Evolutionary conservation across 1,140 invertebrate species (phyloP), one percentile per base, ranked within the genome.

Genomic region (Philaenus spumarius): DNA sequence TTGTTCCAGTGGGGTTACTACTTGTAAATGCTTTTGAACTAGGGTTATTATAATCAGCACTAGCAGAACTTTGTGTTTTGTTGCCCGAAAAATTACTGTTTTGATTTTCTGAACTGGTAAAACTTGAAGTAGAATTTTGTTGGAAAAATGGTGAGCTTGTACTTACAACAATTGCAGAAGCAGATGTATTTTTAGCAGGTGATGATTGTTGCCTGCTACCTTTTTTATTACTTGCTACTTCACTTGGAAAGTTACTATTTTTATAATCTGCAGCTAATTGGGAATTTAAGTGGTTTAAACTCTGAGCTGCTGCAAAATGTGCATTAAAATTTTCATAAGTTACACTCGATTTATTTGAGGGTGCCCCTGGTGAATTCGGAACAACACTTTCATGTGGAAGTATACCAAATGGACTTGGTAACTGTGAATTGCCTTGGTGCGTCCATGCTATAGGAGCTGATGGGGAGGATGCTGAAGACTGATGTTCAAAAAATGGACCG

Each of bases 321-420:
- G 81, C 74, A 57, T 73, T 74, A 69, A 85, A 85, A 59, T 81
- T 82, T 65, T 85, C 83, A 71, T 84, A 85, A 48, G 75, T 70
- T 54, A 73, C 26, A 30, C 26, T 30, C 9, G 26, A 75, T 14
- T 62, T 57, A 58, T 78, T 55, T 54, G 73, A 75, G 37, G 82
- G 78, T 61, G 80, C 76, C 61, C 78, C 79, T 26, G 82, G 80
- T 30, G 81, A 81, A 24, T 81, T 82, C 1, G 83, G 77, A 58
- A 85, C 82, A 58, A 85, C 82, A 60, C 81, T 86, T 73, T 88
- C 85, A 69, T 88, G 86, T 12, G 86, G 86, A 64, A 88, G 72
- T 64, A 88, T 85, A 40, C 86, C 86, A 72, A 87, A 87, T 0
- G 86, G 84, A 66, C 84, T 86, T 20, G 80, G 81, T 24, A 83